A percentile compares a stretch with the other conserved stretches of the same genome.
Conservation (phyloP, 2,888 invertebrate genomes). For the Margaritifera margaritifera region DNA sequence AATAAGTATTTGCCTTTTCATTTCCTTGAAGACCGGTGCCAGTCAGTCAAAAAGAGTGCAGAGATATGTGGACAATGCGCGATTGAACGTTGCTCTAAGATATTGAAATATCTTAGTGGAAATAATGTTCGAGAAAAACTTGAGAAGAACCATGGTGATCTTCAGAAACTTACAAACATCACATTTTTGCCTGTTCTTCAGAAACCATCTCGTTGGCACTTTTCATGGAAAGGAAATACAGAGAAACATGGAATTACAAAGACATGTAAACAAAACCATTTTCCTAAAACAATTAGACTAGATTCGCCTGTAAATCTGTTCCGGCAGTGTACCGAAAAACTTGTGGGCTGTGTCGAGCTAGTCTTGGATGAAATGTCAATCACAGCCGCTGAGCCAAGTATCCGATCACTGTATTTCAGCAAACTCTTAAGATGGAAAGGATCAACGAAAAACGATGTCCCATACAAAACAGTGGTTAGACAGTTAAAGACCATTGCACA, state of each 20-base stretch:
- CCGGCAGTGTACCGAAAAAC: neutral
- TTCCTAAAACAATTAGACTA: slow-evolving; percentile 3
- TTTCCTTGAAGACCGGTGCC: too few species aligned
- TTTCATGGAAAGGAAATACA: slow-evolving; percentile 42
- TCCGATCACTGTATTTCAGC: neutral
- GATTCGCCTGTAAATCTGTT: slow-evolving; percentile 21
- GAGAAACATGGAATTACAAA: too few species aligned
- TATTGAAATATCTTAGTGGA: too few species aligned
- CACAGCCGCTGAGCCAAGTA: too few species aligned
- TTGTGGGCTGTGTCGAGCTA: slow-evolving; percentile 16
- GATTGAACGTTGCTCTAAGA: too few species aligned
- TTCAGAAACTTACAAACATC: slow-evolving; percentile 4
- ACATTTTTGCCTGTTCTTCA: slow-evolving; percentile 38
- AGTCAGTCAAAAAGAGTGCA: too few species aligned
- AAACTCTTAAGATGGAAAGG: slow-evolving; percentile 1
- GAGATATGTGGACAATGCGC: too few species aligned
- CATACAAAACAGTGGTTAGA: slow-evolving; percentile 2
- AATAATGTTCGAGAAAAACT: too few species aligned
- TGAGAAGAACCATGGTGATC: too few species aligned
- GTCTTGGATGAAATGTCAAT: slow-evolving; percentile 19
- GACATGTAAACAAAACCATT: too few species aligned
- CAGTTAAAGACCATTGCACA: slow-evolving; percentile 8
- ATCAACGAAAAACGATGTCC: neutral
- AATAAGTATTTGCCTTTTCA: too few species aligned
- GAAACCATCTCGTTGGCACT: slow-evolving; percentile 41